A percentile compares a stretch with the other conserved stretches of the same genome.
phyloP scores from a whole-genome alignment of 1,140 invertebrate species.

The Halictus rubicundus region DNA sequence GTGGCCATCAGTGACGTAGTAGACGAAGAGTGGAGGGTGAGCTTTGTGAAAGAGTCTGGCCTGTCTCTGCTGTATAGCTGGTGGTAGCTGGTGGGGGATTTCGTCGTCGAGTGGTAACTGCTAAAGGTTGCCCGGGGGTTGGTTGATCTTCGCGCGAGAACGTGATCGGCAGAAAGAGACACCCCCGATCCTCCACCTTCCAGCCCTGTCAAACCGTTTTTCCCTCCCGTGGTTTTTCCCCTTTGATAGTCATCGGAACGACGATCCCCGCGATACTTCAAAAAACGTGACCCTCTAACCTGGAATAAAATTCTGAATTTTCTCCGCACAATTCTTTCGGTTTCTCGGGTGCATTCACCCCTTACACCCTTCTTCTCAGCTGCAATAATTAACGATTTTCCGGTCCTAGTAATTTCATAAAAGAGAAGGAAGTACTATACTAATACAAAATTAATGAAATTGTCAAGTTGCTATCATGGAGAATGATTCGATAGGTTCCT shows the following conservation, averaged over 20 bases:
- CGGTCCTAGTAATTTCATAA: too few relatives aligned
- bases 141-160: constrained; percentile 36
- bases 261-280: neutral
- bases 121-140: constrained; percentile 33
- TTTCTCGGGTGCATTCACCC: too few relatives aligned
- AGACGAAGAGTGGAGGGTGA: neutral
- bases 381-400: too few relatives aligned
- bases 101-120: constrained; percentile 36
- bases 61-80: too few relatives aligned
- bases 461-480: too few relatives aligned
- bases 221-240: neutral
- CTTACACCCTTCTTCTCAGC: too few relatives aligned
- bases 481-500: too few relatives aligned
- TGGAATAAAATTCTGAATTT: too few relatives aligned
- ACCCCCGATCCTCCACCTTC: neutral
- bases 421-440: too few relatives aligned
- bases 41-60: neutral
- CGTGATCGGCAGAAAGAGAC: constrained; percentile 33
- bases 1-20: neutral
- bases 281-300: too few relatives aligned
- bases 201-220: constrained; percentile 16
- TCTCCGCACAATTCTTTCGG: too few relatives aligned
- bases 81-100: constrained; percentile 7
- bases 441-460: too few relatives aligned
- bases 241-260: neutral